phyloP scores from a whole-genome alignment of 2,797 vertebrate genomes.

The Gila robusta region DNA sequence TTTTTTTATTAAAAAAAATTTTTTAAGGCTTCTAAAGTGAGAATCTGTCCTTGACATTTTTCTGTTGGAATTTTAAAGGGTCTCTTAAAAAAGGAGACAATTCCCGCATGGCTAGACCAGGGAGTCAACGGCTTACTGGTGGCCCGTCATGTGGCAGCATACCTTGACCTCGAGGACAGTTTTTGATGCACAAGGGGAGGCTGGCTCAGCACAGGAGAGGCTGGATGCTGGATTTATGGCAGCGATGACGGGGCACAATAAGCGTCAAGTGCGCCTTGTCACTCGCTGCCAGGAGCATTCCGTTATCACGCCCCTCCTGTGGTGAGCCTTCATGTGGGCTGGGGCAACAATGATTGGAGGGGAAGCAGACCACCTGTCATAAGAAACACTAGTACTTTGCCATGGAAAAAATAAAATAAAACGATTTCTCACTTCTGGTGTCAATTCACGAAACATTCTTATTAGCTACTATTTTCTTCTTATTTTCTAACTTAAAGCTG shows the following conservation, averaged over 20 bases:
- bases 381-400: neutral
- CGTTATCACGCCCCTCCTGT: conserved; percentile 26
- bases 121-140: conserved; percentile 45
- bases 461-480: neutral
- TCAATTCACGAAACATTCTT: neutral
- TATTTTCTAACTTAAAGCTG: neutral
- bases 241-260: conserved; percentile 34
- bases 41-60: conserved; percentile 27
- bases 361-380: neutral
- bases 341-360: conserved; percentile 17
- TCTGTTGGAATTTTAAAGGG: neutral
- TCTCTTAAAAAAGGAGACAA: neutral
- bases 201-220: conserved; percentile 21
- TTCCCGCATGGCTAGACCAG: conserved; percentile 8
- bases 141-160: conserved; percentile 46
- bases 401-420: neutral
- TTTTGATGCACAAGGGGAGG: conserved; percentile 10
- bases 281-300: neutral
- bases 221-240: conserved; percentile 28
- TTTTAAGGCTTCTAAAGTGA: neutral
- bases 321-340: conserved; percentile 21
- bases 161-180: conserved; percentile 54
- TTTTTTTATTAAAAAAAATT: too few species aligned
- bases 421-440: neutral
- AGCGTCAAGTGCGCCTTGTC: conserved; percentile 20